Percentiles rank a stretch among this genome's conserved stretches.
Evolutionary conservation across 2,888 invertebrate species (phyloP).

Genomic region (Nomada lathburiana): DNA sequence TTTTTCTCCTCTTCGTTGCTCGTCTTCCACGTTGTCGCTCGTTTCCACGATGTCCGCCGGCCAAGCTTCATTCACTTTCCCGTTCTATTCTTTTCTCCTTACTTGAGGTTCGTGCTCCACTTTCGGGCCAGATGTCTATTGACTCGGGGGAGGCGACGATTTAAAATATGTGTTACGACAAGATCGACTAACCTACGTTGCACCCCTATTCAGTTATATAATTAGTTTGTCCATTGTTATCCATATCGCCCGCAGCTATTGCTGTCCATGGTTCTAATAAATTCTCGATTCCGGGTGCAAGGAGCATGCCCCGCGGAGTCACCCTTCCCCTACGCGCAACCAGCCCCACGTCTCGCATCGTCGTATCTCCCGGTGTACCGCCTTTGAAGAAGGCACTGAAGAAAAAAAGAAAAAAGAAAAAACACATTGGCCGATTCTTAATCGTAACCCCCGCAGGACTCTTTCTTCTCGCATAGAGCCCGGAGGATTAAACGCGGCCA

Average conservation of each 20-base stretch:
- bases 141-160: not conserved
- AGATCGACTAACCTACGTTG: too few species aligned
- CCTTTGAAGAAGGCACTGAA: conserved; percentile 41
- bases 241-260: not conserved
- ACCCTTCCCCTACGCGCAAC: not conserved
- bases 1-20: conserved; percentile 4
- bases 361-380: conserved; percentile 19
- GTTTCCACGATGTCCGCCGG: conserved; percentile 1
- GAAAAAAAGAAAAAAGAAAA: conserved; percentile 19
- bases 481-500: conserved; percentile 72
- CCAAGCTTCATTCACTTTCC: not conserved
- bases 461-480: conserved; percentile 64
- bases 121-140: not conserved
- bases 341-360: not conserved
- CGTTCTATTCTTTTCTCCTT: not conserved
- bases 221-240: not conserved
- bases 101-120: not conserved
- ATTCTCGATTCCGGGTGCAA: not conserved
- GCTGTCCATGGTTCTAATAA: not conserved
- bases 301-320: not conserved
- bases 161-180: too few species aligned
- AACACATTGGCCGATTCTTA: conserved; percentile 61
- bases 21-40: not conserved
- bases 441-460: conserved; percentile 64
- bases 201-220: too few species aligned